A percentile compares a stretch with the other conserved stretches of the same genome.
phyloP scores from a whole-genome alignment of 2,888 invertebrate genomes.

The Drosophila quinaria region DNA sequence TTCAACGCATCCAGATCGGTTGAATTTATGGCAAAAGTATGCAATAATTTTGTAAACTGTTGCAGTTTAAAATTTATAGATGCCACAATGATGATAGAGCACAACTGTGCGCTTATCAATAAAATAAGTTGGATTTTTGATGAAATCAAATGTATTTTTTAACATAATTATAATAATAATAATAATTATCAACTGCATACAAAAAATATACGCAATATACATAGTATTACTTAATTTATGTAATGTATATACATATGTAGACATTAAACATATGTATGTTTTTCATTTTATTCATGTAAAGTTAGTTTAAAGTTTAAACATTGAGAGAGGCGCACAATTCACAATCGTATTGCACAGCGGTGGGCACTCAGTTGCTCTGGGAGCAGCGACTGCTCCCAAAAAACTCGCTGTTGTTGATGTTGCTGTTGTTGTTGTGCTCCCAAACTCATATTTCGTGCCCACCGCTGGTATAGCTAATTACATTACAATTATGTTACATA shows the following conservation, averaged over 20 bases:
- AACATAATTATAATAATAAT: constrained; percentile 59
- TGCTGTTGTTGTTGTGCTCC: too few relatives aligned
- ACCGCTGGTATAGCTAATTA: too few relatives aligned
- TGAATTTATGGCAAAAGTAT: too few relatives aligned
- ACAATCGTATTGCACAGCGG: too few relatives aligned
- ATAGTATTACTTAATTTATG: constrained; percentile 32
- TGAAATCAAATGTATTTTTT: constrained; percentile 60
- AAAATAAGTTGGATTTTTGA: constrained; percentile 25
- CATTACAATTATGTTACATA: too few relatives aligned
- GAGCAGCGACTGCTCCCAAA: too few relatives aligned
- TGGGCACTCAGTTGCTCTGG: too few relatives aligned
- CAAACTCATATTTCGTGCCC: too few relatives aligned
- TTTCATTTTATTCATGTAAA: background rate
- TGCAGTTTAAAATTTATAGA: too few relatives aligned
- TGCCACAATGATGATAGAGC: background rate
- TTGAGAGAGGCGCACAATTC: constrained; percentile 42
- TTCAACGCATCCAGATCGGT: too few relatives aligned
- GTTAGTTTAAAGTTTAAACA: constrained; percentile 37
- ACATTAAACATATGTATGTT: background rate
- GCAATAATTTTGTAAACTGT: too few relatives aligned
- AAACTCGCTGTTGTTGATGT: too few relatives aligned
- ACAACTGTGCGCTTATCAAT: constrained; percentile 1
- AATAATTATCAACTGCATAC: constrained; percentile 58
- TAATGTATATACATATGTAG: constrained; percentile 10
- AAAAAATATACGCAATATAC: constrained; percentile 56